Base-by-base conservation (phyloP, 2,797 vertebrate genomes). In the Peromyscus aztecus region DNA sequence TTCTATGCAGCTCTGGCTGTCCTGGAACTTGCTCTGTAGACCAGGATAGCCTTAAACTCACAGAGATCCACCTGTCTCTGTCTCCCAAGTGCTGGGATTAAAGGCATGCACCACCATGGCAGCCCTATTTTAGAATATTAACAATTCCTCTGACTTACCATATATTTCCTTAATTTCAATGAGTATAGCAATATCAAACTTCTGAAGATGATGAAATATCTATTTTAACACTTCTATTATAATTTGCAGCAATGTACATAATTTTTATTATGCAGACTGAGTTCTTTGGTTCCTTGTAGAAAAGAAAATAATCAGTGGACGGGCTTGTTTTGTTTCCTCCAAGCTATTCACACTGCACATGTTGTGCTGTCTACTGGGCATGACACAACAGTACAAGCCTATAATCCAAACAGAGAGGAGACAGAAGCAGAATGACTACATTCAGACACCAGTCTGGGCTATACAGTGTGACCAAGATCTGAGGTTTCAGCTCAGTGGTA, bases 191-290 rank as follows among this genome's bases (percentile, higher is more conserved):
- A 17, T 84, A 43, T 89, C 49, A 89, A 94, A 91, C 40, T 89
- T 89, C 78, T 94, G 31, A 94, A 93, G 90, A 27, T 76, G 7
- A 16, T 59, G 34, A 52, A 67, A 19, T 69, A 86, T 29, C 69
- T 73, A 43, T 16, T 85, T 90, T 37, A 84, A 57, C 31, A 80
- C 49, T 78, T 46, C 37, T 37, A 82, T 34, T 67, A 89, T 24
- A 89, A 86, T 61, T 37, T 65, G 24, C 59, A 59, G 46, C 34
- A 85, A 57, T 40, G 69, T n/a, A 17, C 5, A 67, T n/a, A 29
- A 88, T 71, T 84, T 90, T 31, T 90, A 81, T 82, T 76, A 76
- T 19, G n/a, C 63, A 84, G 71, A 75, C 14, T 84, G 43, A 96
- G 57, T 73, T 95, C 80, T 95, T 87, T 4, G 52, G 34, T 29